Evolutionary conservation across 2,113 vertebrate species (phyloP), one percentile per base, ranked within the genome.

Genomic region (Callaeas wilsoni): DNA sequence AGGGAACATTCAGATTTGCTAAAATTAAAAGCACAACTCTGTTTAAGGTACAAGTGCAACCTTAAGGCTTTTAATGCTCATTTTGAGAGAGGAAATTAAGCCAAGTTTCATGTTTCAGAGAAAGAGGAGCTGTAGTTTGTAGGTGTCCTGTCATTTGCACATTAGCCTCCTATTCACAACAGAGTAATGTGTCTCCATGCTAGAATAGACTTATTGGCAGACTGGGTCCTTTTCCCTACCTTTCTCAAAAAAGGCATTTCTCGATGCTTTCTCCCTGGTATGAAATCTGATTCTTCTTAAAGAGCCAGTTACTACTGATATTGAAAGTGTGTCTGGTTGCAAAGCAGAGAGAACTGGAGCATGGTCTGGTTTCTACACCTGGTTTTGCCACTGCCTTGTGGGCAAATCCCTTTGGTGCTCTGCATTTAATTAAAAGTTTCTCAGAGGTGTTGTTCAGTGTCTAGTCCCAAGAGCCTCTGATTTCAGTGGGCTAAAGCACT

Each of bases 1-100:
- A 95, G 25, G 85, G 93, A 90, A 82, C 86, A 42, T 87, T 92
- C 87, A 47, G 73, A 60, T 84, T 64, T 56, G 41, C 88, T 96
- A 84, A 95, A 96, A 96, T 90, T 96, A 95, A 94, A 96, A 94
- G 80, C 6, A 1, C 76, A 82, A 76, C 37, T 92, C 76, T 76
- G 44, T 60, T 87, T 78, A 81, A 86, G 60, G 52, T 84, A 33
- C 39, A 79, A 94, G 68, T 70, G 50, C 41, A 92, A 88, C 21
- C 80, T 94, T 88, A 85, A 74, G 63, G 52, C 71, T 96, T 96
- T 96, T 75, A 88, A 75, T 60, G 68, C 27, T 92, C 62, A 37
- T 83, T 77, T 75, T 78, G 68, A 80, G 53, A 65, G 60, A 77
- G 68, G 47, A 95, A 96, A 93, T 92, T 57, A 84, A 59, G 41